Evolutionary conservation across 2,888 invertebrate genomes (phyloP).

Genomic region (Callimorpha dominula): DNA sequence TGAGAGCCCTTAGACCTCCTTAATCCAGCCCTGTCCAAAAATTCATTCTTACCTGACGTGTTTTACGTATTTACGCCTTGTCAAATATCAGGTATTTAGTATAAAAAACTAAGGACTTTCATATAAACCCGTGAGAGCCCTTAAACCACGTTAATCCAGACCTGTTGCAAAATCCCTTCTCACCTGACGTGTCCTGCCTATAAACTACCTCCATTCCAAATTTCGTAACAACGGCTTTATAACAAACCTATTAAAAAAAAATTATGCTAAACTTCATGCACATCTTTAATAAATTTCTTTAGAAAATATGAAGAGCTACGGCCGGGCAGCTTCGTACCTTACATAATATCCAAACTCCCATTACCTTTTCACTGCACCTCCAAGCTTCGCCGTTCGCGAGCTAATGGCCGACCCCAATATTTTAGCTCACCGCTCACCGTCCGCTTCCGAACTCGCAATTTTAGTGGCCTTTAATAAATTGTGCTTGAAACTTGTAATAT

Average conservation of each 20-base stretch:
- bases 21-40: too few relatives aligned
- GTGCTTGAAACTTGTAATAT: conserved; percentile 54
- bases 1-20: too few relatives aligned
- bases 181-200: too few relatives aligned
- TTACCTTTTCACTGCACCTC: conserved; percentile 19
- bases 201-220: too few relatives aligned
- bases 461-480: conserved; percentile 46
- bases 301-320: conserved; percentile 5
- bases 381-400: conserved; percentile 8
- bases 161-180: too few relatives aligned
- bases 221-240: neutral
- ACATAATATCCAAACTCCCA: conserved; percentile 18
- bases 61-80: too few relatives aligned
- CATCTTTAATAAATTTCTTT: conserved; percentile 2
- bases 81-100: too few relatives aligned
- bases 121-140: too few relatives aligned
- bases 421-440: conserved; percentile 23
- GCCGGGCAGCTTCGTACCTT: neutral
- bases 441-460: conserved; percentile 18
- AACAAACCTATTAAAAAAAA: neutral
- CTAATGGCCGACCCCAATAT: conserved; percentile 34
- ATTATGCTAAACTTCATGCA: neutral
- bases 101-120: too few relatives aligned
- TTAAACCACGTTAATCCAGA: too few relatives aligned
- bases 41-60: too few relatives aligned